Evolutionary conservation across 2,797 vertebrate genomes (phyloP).

Genomic region (Champsocephalus esox): DNA sequence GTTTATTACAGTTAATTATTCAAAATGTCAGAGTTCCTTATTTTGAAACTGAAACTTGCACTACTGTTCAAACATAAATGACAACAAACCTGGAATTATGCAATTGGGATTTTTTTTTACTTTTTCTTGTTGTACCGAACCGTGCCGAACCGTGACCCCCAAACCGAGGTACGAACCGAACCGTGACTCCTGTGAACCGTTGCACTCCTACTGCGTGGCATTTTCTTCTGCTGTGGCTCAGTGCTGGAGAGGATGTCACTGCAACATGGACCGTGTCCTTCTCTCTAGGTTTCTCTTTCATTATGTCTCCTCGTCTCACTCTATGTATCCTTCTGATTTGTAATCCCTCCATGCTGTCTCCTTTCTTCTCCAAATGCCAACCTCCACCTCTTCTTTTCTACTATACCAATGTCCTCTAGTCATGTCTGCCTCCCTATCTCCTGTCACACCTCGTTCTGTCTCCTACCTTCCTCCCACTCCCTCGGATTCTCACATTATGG

Average conservation of each 20-base stretch:
- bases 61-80: too few relatives aligned
- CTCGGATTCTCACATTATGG: conserved; percentile 63
- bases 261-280: conserved; percentile 56
- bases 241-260: conserved; percentile 59
- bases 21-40: too few relatives aligned
- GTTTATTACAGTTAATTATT: too few relatives aligned
- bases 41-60: too few relatives aligned
- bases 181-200: too few relatives aligned
- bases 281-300: conserved; percentile 53
- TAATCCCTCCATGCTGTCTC: conserved; percentile 34
- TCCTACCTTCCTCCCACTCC: conserved; percentile 60
- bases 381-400: conserved; percentile 52
- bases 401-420: conserved; percentile 53
- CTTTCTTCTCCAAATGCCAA: conserved; percentile 38
- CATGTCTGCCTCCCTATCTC: conserved; percentile 50
- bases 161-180: too few relatives aligned
- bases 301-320: conserved; percentile 52
- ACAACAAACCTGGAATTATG: too few relatives aligned
- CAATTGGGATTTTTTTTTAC: too few relatives aligned
- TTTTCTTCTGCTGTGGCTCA: conserved; percentile 78
- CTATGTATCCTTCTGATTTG: conserved; percentile 24
- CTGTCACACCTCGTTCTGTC: conserved; percentile 54
- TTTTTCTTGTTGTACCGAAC: too few relatives aligned
- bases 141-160: too few relatives aligned
- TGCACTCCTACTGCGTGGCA: conserved; percentile 44